phyloP scores from a whole-genome alignment of 2,888 invertebrate genomes.

The Cantharis lateralis region DNA sequence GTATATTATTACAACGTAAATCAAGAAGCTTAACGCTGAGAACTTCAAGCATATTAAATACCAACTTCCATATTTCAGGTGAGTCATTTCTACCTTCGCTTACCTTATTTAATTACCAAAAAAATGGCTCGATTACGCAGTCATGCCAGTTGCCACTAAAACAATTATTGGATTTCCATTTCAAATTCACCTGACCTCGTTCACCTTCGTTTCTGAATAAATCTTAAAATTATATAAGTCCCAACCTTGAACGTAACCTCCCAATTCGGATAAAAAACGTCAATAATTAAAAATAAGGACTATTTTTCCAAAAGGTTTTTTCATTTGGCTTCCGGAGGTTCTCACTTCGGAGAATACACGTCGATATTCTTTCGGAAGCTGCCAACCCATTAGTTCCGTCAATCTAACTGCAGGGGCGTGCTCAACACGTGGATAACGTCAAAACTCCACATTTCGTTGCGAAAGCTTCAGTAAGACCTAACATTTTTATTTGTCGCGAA shows the following conservation, averaged over 20 bases:
- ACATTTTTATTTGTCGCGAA: too few species aligned
- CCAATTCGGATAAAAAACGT: neutral
- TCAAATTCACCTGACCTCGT: neutral
- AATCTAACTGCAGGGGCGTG: neutral
- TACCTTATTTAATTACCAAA: neutral
- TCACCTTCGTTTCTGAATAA: neutral
- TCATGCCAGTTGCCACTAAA: neutral
- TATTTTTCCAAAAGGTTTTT: neutral
- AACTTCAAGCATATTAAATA: slow-evolving; percentile 12
- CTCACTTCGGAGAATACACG: neutral
- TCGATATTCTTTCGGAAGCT: neutral
- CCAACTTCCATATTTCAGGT: slow-evolving; percentile 8
- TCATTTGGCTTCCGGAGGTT: neutral
- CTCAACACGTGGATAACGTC: neutral
- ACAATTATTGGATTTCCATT: neutral
- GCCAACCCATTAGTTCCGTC: neutral
- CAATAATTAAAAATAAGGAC: neutral
- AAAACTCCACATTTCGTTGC: too few species aligned
- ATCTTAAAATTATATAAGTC: neutral
- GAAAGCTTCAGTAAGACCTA: too few species aligned
- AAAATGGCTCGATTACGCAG: neutral
- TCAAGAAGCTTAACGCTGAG: slow-evolving; percentile 4
- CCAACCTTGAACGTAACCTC: neutral
- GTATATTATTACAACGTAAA: slow-evolving; percentile 17
- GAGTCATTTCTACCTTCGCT: neutral